A percentile compares a stretch with the other conserved stretches of the same genome.
These are phyloP conservation scores for Corvus cornix DNA, from an alignment of 2,113 vertebrate genomes.

Conservation along the genomic window DNA sequence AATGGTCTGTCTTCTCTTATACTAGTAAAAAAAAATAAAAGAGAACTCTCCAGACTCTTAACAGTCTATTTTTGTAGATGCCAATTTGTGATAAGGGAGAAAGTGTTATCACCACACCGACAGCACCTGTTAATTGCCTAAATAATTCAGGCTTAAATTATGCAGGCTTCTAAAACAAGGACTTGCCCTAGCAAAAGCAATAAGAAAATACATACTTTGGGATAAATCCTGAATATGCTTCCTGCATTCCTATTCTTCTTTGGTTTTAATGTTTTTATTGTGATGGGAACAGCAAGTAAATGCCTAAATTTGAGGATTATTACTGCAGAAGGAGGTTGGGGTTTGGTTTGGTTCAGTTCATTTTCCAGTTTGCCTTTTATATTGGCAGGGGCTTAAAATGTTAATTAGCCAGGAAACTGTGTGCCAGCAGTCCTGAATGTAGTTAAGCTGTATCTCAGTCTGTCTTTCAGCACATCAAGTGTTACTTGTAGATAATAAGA, in stretches of 20 bases:
- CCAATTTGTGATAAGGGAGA: neutral
- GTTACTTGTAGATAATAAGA: neutral
- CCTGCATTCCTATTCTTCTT: neutral
- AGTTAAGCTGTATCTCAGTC: neutral
- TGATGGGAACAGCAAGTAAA: neutral
- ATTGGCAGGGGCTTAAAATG: neutral
- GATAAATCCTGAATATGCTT: neutral
- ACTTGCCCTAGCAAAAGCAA: neutral
- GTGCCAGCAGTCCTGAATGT: neutral
- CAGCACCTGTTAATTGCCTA: slow-evolving; percentile 24
- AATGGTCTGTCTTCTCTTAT: neutral
- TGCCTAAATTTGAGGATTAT: neutral
- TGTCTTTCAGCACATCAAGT: neutral
- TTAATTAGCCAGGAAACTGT: neutral
- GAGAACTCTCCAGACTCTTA: neutral
- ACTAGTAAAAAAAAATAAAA: neutral
- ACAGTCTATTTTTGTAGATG: slow-evolving; percentile 9
- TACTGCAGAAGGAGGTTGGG: neutral
- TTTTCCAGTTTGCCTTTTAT: neutral
- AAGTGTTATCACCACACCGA: neutral
- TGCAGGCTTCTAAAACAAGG: neutral
- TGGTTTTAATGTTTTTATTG: neutral
- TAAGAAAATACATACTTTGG: neutral
- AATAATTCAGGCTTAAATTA: slow-evolving; percentile 15
- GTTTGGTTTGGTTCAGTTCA: neutral